Percentiles rank a stretch among this genome's conserved stretches.
phyloP scores from a whole-genome alignment of 2,888 invertebrate species.

The Oscheius sp. region DNA sequence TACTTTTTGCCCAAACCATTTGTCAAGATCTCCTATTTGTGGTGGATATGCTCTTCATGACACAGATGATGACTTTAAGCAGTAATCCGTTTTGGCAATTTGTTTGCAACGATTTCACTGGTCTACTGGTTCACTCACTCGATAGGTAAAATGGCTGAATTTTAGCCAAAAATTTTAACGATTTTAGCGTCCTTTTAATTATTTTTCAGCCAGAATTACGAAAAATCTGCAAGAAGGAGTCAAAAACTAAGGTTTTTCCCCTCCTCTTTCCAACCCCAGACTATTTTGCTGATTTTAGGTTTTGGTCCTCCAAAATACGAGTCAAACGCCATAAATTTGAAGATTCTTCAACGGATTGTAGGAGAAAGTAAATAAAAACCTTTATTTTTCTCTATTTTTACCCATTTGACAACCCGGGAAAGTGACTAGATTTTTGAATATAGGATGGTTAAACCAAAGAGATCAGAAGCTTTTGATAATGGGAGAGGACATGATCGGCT shows the following conservation, averaged over 20 bases:
- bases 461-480: constrained; percentile 39
- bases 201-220: neutral
- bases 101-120: neutral
- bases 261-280: neutral
- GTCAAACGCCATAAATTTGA: too few relatives aligned
- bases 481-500: constrained; percentile 38
- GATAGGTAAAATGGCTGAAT: neutral
- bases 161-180: too few relatives aligned
- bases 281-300: too few relatives aligned
- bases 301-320: too few relatives aligned
- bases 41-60: neutral
- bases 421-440: neutral
- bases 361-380: neutral
- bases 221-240: neutral
- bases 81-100: neutral
- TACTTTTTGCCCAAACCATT: neutral
- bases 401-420: neutral
- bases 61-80: neutral
- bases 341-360: neutral
- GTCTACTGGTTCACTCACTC: neutral
- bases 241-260: too few relatives aligned
- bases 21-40: neutral
- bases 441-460: neutral
- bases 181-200: too few relatives aligned
- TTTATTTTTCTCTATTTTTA: neutral